These are phyloP conservation scores for Limnephilus marmoratus DNA, from an alignment of 2,888 invertebrate species.

Conservation along the genomic window DNA sequence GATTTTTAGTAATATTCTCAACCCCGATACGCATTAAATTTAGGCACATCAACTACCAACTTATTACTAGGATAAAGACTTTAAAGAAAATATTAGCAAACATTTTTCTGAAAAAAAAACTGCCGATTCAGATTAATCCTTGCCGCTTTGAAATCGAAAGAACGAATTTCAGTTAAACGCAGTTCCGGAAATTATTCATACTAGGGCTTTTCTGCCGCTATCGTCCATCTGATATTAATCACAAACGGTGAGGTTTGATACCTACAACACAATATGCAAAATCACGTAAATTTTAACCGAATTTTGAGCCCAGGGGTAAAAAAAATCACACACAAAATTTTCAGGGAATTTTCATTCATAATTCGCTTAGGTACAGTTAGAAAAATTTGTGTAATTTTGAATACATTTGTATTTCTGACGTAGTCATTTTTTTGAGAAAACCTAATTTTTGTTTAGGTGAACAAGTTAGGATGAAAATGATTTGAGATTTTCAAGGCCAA, in stretches of 20 bases:
- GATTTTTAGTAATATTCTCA: too few relatives aligned
- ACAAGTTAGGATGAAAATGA: too few relatives aligned
- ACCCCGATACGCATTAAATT: too few relatives aligned
- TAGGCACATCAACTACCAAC: too few relatives aligned
- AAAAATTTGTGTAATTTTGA: not conserved
- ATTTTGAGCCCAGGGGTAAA: not conserved
- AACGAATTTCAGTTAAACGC: not conserved
- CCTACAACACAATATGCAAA: not conserved
- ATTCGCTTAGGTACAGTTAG: not conserved
- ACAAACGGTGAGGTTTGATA: not conserved
- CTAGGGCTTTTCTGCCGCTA: not conserved
- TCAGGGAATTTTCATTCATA: not conserved
- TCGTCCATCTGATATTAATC: not conserved
- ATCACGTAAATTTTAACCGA: not conserved
- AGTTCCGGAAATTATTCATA: not conserved
- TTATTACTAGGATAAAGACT: too few relatives aligned
- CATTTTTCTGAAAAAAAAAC: not conserved
- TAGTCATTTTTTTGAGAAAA: too few relatives aligned
- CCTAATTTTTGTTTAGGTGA: too few relatives aligned
- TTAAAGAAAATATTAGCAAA: too few relatives aligned
- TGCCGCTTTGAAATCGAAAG: not conserved
- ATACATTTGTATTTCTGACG: not conserved
- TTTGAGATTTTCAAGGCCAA: too few relatives aligned
- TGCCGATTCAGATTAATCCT: not conserved
- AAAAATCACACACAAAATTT: not conserved